These are phyloP conservation scores for Agrotis clavis DNA, from an alignment of 2,888 invertebrate genomes.

Conservation along the genomic window DNA sequence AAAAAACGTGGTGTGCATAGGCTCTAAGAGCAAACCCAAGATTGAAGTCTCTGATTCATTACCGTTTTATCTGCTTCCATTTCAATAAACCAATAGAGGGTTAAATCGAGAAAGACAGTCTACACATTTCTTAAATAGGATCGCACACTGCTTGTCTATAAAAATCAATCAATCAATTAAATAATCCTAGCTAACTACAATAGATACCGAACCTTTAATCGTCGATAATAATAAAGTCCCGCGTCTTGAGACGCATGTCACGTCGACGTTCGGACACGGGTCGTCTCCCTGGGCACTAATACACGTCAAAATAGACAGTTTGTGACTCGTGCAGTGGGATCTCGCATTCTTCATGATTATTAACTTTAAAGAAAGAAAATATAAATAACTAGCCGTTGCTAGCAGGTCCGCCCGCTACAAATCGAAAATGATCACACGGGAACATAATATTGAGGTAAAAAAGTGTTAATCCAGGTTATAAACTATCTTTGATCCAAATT, in stretches of 20 bases:
- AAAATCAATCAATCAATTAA: background rate
- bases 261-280: constrained; percentile 31
- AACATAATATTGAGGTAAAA: no score
- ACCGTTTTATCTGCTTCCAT: no score
- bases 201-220: constrained; percentile 8
- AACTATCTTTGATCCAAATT: no score
- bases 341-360: background rate
- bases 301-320: background rate
- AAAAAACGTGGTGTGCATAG: no score
- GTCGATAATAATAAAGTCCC: constrained; percentile 34
- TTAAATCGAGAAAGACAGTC: no score
- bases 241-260: constrained; percentile 5
- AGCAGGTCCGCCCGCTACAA: no score
- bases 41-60: no score
- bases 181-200: background rate
- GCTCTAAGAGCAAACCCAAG: no score
- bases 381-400: background rate
- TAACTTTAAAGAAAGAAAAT: background rate
- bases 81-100: no score
- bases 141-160: background rate
- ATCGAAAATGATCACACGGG: no score
- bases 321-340: background rate
- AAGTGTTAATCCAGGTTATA: no score
- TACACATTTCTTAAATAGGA: background rate
- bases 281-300: constrained; percentile 42